Conservation (phyloP, 2,888 invertebrate species). For the Drosophila neutralis region DNA sequence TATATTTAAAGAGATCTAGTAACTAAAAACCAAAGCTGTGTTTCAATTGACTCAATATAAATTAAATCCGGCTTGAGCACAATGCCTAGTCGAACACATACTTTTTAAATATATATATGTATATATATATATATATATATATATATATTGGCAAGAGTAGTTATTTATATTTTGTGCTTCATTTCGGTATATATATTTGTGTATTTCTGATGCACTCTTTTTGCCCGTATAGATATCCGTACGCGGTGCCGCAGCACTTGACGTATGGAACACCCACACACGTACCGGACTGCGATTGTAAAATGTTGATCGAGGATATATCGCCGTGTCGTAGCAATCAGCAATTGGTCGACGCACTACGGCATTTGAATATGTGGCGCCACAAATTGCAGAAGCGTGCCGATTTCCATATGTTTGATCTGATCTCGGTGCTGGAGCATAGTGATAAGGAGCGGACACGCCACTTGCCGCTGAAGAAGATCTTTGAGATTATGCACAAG, state of each 20-base stretch:
- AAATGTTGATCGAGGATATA: conserved; percentile 66
- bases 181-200: not conserved
- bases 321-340: conserved; percentile 49
- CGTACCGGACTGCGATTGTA: conserved; percentile 53
- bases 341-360: conserved; percentile 56
- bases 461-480: conserved; percentile 41
- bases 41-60: too few species aligned
- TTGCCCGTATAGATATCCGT: conserved; percentile 52
- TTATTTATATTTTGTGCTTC: too few species aligned
- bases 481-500: conserved; percentile 59
- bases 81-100: too few species aligned
- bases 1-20: too few species aligned
- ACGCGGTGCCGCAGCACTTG: conserved; percentile 37
- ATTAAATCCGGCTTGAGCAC: too few species aligned
- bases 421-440: conserved; percentile 59
- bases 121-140: too few species aligned
- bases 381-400: conserved; percentile 57
- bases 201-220: not conserved
- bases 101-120: too few species aligned
- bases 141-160: too few species aligned
- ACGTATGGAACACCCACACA: conserved; percentile 52
- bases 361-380: conserved; percentile 69
- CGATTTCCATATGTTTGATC: conserved; percentile 65
- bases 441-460: conserved; percentile 61
- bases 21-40: too few species aligned